Base-by-base conservation (phyloP, 2,797 vertebrate genomes). In the Echeneis naucrates region DNA sequence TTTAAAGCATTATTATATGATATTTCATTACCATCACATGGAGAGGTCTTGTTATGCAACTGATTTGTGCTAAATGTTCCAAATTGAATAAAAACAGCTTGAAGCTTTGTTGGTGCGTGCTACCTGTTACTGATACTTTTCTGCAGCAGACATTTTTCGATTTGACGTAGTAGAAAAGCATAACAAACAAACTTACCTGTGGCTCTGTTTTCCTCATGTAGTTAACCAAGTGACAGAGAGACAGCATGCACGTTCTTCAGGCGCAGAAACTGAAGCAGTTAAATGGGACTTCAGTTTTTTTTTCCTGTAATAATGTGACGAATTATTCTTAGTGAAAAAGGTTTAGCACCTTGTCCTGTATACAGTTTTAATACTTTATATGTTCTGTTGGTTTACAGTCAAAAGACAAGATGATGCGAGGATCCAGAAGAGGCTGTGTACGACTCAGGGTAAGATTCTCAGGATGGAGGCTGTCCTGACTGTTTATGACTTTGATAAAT, bases 401-500 rank as follows among this genome's bases (percentile, higher is more conserved):
- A 62, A 99, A 99, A 89, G 97, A 99, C 92, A 99, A 99, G 93
- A 99, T 99, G 98, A 99, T 99, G 98, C 95, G 98, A 89, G 98
- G 98, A 68, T 99, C 98, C 77, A 96, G 98, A 88, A 95, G 98
- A 94, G 98, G 98, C 59, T 99, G 98, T 76, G 98, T 99, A 81
- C 95, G 98, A 89, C 97, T 99, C 81, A 94, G 96, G 92, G 98
- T 99, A 93, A 97, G 97, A 59, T 13, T 65, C 59, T 57, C 32
- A 47, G 8, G 23, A 3, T 65, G 1, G 2, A 38, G 13, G 11
- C 1, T 14, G 2, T 5, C 40, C 17, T 23, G 8, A 54, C 30
- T 23, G 6, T 24, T n/a, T 30, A 30, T 71, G 1, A 48, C 26
- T 64, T 26, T 54, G 19, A 51, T 42, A 2, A 62, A 67, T 35